These are phyloP conservation scores for Gambelia wislizenii DNA, from an alignment of 2,797 vertebrate genomes.

Conservation along the genomic window DNA sequence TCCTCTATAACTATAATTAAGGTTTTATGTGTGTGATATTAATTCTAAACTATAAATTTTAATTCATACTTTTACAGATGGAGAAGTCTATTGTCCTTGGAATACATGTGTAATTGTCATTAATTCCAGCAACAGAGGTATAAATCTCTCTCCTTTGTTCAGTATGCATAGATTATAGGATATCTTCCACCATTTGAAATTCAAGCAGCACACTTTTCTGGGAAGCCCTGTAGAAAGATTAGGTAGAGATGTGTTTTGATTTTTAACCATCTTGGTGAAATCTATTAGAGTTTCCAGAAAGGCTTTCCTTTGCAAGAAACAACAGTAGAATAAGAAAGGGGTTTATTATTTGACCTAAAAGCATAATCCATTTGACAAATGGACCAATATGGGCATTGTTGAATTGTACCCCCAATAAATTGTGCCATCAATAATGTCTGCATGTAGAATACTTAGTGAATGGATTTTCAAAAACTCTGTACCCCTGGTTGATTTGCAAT, in stretches of 20 bases:
- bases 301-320: neutral
- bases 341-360: neutral
- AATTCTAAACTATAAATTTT: constrained; percentile 48
- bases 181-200: constrained; percentile 14
- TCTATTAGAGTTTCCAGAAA: neutral
- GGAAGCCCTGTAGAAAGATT: neutral
- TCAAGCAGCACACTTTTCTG: neutral
- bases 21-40: constrained; percentile 53
- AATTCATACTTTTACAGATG: constrained; percentile 38
- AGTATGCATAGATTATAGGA: neutral
- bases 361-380: neutral
- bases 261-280: constrained; percentile 3
- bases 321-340: neutral
- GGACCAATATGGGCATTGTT: neutral
- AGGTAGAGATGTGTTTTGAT: neutral
- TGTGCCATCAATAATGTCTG: neutral
- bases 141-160: constrained; percentile 29
- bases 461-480: neutral
- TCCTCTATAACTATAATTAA: constrained; percentile 54
- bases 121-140: constrained; percentile 14
- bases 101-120: constrained; percentile 12
- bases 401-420: neutral
- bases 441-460: neutral
- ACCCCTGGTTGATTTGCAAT: neutral
- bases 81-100: constrained; percentile 31